These are phyloP conservation scores for Hydropotes inermis DNA, from an alignment of 2,113 vertebrate species.

Conservation along the genomic window DNA sequence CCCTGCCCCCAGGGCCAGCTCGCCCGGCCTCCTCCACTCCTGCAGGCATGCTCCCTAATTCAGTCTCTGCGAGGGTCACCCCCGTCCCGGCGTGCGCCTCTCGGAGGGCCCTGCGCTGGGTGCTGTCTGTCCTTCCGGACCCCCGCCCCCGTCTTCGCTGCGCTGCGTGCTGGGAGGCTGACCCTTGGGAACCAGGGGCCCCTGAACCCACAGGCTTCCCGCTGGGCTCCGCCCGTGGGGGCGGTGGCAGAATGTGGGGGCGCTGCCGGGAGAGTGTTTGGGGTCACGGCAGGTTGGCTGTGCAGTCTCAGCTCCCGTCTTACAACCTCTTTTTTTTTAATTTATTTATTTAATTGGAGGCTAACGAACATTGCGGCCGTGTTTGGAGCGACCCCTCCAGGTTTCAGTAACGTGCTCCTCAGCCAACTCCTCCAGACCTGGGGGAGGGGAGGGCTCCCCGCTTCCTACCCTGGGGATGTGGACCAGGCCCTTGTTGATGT, in stretches of 20 bases:
- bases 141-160: neutral
- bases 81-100: neutral
- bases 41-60: neutral
- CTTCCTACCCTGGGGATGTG: neutral
- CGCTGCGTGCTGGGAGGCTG: neutral
- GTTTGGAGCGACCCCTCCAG: neutral
- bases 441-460: neutral
- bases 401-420: neutral
- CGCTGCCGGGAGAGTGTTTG: neutral
- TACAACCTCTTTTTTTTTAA: neutral
- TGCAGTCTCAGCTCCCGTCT: neutral
- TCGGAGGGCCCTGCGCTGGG: neutral
- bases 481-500: neutral
- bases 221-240: neutral
- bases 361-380: neutral
- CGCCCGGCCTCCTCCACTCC: neutral
- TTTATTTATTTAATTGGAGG: neutral
- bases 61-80: neutral
- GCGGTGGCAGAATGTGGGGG: neutral
- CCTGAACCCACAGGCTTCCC: neutral
- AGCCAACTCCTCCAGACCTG: neutral
- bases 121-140: neutral
- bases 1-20: too few species aligned
- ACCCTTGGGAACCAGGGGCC: neutral
- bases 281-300: neutral